phyloP scores from a whole-genome alignment of 2,888 invertebrate species.

The Noctua janthina region DNA sequence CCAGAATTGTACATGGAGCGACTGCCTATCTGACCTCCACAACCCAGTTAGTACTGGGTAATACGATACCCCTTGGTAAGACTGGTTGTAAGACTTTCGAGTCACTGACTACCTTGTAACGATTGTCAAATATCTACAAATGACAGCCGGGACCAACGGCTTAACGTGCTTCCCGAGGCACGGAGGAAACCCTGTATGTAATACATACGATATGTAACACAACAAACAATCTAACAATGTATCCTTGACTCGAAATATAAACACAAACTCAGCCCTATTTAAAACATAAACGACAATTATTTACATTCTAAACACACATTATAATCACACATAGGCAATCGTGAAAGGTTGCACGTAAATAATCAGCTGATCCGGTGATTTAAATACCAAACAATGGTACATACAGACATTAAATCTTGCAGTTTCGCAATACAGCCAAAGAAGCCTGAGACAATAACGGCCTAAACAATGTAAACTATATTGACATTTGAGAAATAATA shows the following conservation, averaged over 20 bases:
- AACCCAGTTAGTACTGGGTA: no score
- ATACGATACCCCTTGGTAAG: no score
- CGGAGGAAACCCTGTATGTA: no score
- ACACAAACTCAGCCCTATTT: constrained; percentile 31
- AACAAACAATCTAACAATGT: not conserved
- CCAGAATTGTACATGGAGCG: no score
- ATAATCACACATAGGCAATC: constrained; percentile 76
- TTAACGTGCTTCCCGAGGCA: no score
- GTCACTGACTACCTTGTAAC: no score
- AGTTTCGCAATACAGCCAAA: constrained; percentile 61
- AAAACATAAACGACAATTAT: constrained; percentile 51
- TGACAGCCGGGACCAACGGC: no score
- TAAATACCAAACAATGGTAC: constrained; percentile 87
- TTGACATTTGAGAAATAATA: constrained; percentile 79
- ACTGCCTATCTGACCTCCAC: no score
- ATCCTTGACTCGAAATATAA: constrained; percentile 22
- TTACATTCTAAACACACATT: constrained; percentile 62
- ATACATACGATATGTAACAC: no score
- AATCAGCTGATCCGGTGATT: constrained; percentile 86
- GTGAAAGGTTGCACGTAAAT: constrained; percentile 87
- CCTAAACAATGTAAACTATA: constrained; percentile 74
- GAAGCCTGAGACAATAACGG: constrained; percentile 62
- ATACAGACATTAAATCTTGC: constrained; percentile 75
- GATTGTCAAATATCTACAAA: no score
- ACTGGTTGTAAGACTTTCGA: no score